Base-by-base conservation (phyloP, 2,797 vertebrate genomes). In the Sparus aurata region DNA sequence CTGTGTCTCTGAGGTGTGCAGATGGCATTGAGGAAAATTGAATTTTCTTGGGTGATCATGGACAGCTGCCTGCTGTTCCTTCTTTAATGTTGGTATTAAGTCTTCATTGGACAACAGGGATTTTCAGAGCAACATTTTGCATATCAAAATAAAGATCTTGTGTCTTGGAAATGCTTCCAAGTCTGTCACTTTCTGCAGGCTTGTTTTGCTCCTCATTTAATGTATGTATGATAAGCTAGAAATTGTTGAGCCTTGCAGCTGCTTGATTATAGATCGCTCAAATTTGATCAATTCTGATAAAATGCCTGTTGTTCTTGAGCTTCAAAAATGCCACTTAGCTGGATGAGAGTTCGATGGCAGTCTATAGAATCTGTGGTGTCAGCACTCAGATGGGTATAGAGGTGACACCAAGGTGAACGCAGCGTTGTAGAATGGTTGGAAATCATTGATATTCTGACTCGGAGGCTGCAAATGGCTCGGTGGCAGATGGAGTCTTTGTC, bases 371-470 rank as follows among this genome's bases (percentile, higher is more conserved):
- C 89, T 91, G 87, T 95, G 90, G 95, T 91, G 91, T 96, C 93
- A 95, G 94, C 91, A 90, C 93, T 93, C 83, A 91, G 92, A 88
- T 83, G 16, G 88, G 93, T 91, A 73, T 91, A 94, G 96, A 97
- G 97, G 97, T 96, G 96, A 96, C 93, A 82, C 94, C 96, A 98
- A 98, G 97, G 98, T 97, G 97, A 98, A 95, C 92, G 90, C 95
- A 93, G 88, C 92, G 92, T 94, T 95, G 92, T 93, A 89, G 94
- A 96, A 95, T 96, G 95, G 93, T 95, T 93, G 93, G 93, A 96
- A 97, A 97, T 98, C 97, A 98, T 98, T 98, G 97, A 96, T 97
- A 98, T 98, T 98, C 98, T 96, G 95, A 96, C 96, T 97, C 94
- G 13, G 94, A 96, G 94, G 94, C 96, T 96, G 95, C 95, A 97